Conservation (phyloP, 2,797 vertebrate species). For the Hippopotamyrus pictus region DNA sequence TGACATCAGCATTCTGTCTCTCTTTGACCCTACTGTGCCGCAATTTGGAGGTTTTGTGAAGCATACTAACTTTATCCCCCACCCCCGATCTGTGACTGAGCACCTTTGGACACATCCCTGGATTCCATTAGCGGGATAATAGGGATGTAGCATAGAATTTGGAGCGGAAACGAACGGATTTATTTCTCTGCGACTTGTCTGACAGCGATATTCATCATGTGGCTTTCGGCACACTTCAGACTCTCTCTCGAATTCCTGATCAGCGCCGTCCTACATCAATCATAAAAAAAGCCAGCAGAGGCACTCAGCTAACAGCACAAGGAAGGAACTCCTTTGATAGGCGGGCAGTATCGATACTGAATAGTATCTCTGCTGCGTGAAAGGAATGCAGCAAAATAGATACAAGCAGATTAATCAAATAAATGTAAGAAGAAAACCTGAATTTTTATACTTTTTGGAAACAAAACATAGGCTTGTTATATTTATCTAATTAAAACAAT, state of each 20-base stretch:
- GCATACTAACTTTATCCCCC: not conserved
- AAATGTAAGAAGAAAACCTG: not conserved
- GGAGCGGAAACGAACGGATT: not conserved
- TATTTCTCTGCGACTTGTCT: not conserved
- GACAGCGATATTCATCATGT: not conserved
- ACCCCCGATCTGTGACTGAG: not conserved
- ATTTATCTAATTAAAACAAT: not conserved
- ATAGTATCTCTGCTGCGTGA: not conserved
- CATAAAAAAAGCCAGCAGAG: not conserved
- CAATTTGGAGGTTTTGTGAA: not conserved
- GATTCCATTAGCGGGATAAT: conserved; percentile 4
- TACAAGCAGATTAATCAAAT: not conserved
- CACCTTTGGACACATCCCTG: not conserved
- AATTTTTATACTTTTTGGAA: not conserved
- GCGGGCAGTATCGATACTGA: not conserved
- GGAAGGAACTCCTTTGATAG: not conserved
- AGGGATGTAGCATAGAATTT: not conserved
- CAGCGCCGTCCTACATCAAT: not conserved
- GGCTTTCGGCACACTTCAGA: not conserved
- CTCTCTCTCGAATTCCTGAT: not conserved
- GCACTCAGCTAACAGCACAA: not conserved
- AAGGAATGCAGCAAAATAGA: not conserved
- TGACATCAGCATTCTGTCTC: not conserved
- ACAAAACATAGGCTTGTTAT: not conserved
- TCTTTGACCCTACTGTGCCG: not conserved